Conservation (phyloP, 2,888 invertebrate species). For the Phaonia tiefii region DNA sequence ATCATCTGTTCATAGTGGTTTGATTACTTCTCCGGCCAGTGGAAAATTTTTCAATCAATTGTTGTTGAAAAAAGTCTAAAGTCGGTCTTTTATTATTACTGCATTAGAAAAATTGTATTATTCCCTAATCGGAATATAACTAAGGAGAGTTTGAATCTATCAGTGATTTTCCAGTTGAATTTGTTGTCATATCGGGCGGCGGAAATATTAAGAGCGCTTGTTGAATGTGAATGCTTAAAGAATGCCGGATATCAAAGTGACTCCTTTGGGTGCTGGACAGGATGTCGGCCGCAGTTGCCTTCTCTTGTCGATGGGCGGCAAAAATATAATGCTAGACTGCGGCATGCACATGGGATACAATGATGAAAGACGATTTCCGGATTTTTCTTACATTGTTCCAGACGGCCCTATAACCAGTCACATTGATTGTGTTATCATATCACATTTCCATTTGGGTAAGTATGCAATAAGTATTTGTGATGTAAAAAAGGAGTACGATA, state of each 20-base stretch:
- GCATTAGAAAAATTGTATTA: too few species aligned
- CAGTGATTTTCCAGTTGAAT: too few species aligned
- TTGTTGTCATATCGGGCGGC: not conserved
- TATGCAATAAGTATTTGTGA: too few species aligned
- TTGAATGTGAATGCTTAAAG: not conserved
- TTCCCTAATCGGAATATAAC: too few species aligned
- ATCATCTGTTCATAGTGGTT: too few species aligned
- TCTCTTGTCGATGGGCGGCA: constrained; percentile 96
- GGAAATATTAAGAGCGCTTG: not conserved
- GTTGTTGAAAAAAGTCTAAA: too few species aligned
- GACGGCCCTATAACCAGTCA: constrained; percentile 96
- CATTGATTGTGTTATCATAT: constrained; percentile 98
- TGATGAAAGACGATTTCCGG: constrained; percentile 98
- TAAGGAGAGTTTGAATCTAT: too few species aligned
- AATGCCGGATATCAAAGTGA: constrained; percentile 94
- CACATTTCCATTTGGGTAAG: constrained; percentile 94
- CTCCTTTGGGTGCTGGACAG: constrained; percentile 94
- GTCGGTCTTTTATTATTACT: too few species aligned
- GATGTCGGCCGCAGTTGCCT: constrained; percentile 99
- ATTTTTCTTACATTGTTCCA: constrained; percentile 95
- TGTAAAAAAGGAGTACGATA: too few species aligned
- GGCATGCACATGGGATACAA: constrained; percentile 99
- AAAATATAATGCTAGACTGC: constrained; percentile 99
- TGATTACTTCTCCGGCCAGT: too few species aligned
- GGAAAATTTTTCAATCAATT: too few species aligned